Percentiles rank a stretch among this genome's conserved stretches.
Conservation (phyloP, 2,113 vertebrate genomes). For the Eolophus roseicapilla region DNA sequence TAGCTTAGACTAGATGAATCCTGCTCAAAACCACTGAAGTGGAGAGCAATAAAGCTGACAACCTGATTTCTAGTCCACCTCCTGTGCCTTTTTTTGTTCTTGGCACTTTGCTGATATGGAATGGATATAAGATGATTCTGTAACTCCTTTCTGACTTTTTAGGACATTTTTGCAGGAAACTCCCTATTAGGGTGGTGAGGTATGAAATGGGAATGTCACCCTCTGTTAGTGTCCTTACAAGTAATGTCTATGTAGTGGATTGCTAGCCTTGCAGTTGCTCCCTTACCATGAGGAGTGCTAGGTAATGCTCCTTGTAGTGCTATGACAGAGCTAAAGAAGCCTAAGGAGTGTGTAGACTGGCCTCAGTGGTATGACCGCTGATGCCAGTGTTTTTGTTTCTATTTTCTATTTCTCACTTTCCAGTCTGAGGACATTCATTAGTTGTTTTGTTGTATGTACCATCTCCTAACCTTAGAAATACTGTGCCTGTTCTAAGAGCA, state of each 20-base stretch:
- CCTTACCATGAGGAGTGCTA: neutral
- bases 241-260: neutral
- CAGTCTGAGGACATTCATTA: neutral
- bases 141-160: neutral
- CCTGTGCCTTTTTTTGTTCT: neutral
- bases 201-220: neutral
- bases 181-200: neutral
- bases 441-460: neutral
- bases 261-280: neutral
- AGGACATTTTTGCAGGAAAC: neutral
- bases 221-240: neutral
- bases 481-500: neutral
- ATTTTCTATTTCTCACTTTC: neutral
- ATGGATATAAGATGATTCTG: neutral
- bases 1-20: neutral
- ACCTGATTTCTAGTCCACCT: neutral
- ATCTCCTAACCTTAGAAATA: neutral
- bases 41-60: neutral
- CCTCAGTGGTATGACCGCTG: neutral
- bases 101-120: neutral
- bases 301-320: neutral
- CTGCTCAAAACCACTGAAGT: neutral
- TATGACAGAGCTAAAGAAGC: neutral
- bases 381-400: neutral
- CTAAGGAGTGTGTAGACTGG: accelerated